Conservation (phyloP, 2,888 invertebrate species). For the Tipula unca region DNA sequence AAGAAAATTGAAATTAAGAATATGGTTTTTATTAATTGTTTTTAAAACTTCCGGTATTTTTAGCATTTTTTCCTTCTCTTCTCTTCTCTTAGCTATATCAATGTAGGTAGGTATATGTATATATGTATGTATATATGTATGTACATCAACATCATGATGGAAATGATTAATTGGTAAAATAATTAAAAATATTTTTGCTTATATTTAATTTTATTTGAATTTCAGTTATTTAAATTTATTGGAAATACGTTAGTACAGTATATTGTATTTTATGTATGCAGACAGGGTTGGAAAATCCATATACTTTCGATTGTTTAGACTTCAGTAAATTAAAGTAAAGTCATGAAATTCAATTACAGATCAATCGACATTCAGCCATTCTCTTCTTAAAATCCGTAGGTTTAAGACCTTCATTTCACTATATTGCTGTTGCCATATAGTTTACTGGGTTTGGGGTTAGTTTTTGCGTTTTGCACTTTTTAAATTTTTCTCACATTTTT, state of each 20-base stretch:
- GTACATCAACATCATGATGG: neutral
- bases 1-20: neutral
- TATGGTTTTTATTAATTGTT: constrained; percentile 9
- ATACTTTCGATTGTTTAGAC: neutral
- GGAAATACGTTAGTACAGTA: neutral
- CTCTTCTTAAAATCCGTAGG: too few species aligned
- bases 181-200: constrained; percentile 14
- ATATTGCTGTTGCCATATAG: too few species aligned
- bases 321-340: neutral
- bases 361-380: too few species aligned
- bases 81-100: neutral
- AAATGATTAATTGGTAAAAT: constrained; percentile 8
- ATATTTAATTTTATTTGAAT: neutral
- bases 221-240: neutral
- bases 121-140: neutral
- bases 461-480: too few species aligned
- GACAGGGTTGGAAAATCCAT: neutral
- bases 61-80: neutral
- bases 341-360: too few species aligned
- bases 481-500: too few species aligned
- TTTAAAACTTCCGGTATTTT: neutral
- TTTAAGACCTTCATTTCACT: too few species aligned
- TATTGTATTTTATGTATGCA: neutral
- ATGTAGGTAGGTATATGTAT: too few species aligned
- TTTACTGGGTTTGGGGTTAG: too few species aligned